Evolutionary conservation across 2,113 vertebrate genomes (phyloP).

Genomic region (Phylloscopus whistleri): DNA sequence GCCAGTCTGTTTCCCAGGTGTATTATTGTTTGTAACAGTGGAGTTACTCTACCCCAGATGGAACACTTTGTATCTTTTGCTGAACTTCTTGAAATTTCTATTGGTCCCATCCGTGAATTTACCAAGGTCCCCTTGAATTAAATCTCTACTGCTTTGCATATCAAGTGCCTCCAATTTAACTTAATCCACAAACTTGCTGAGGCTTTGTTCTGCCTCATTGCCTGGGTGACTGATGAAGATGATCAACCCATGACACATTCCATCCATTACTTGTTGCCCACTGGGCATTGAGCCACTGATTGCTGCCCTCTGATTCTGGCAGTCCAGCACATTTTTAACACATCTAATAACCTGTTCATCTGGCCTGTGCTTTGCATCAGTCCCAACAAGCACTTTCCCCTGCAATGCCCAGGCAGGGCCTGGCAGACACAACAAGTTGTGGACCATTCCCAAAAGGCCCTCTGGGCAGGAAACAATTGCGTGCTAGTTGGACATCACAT

Average conservation of each 20-base stretch:
- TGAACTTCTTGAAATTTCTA: background rate
- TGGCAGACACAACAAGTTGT: background rate
- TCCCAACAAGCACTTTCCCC: background rate
- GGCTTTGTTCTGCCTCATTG: background rate
- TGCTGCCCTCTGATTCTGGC: background rate
- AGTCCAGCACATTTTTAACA: background rate
- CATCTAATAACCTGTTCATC: background rate
- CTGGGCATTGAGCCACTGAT: background rate
- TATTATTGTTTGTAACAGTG: background rate
- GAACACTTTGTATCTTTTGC: background rate
- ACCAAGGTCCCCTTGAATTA: background rate
- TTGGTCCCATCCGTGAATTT: background rate
- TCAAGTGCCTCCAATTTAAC: background rate
- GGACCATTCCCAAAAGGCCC: background rate
- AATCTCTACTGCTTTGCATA: background rate
- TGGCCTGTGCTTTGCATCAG: background rate
- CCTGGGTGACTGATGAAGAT: background rate
- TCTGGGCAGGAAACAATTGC: background rate
- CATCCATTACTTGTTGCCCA: background rate
- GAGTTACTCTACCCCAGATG: background rate
- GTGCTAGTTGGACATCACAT: background rate
- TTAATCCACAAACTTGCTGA: background rate
- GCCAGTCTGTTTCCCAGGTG: background rate
- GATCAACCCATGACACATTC: background rate
- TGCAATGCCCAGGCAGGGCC: background rate